A percentile compares a stretch with the other conserved stretches of the same genome.
phyloP scores from a whole-genome alignment of 2,113 vertebrate species.

The Grallaria varia region DNA sequence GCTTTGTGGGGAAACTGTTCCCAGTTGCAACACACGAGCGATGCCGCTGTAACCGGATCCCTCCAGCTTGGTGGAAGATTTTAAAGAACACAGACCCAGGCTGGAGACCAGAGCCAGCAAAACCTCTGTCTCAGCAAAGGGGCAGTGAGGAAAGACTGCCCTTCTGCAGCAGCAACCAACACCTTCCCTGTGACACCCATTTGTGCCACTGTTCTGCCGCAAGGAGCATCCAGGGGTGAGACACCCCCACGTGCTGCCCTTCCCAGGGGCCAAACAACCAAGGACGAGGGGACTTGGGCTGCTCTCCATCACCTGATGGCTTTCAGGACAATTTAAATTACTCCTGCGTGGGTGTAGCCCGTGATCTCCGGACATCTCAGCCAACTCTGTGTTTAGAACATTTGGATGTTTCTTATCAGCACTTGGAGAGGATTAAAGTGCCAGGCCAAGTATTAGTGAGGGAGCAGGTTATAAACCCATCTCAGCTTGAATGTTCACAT shows the following conservation, averaged over 20 bases:
- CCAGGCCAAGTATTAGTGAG: not conserved
- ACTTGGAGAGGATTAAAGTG: not conserved
- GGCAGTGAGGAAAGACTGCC: not conserved
- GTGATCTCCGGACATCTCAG: not conserved
- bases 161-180: not conserved
- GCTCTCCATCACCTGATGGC: not conserved
- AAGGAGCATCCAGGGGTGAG: rapidly evolving
- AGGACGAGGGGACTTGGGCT: not conserved
- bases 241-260: not conserved
- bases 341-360: not conserved
- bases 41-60: not conserved
- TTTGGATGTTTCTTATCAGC: not conserved
- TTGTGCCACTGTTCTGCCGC: not conserved
- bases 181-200: rapidly evolving
- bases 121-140: not conserved
- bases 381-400: not conserved
- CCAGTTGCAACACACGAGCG: rapidly evolving
- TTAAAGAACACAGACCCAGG: not conserved
- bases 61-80: rapidly evolving
- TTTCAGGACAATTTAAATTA: not conserved
- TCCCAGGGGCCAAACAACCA: not conserved
- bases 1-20: not conserved
- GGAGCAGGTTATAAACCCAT: slow-evolving; percentile 18
- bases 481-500: not conserved
- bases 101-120: not conserved